phyloP scores from a whole-genome alignment of 1,140 invertebrate genomes.

The Papilio polyxenes region DNA sequence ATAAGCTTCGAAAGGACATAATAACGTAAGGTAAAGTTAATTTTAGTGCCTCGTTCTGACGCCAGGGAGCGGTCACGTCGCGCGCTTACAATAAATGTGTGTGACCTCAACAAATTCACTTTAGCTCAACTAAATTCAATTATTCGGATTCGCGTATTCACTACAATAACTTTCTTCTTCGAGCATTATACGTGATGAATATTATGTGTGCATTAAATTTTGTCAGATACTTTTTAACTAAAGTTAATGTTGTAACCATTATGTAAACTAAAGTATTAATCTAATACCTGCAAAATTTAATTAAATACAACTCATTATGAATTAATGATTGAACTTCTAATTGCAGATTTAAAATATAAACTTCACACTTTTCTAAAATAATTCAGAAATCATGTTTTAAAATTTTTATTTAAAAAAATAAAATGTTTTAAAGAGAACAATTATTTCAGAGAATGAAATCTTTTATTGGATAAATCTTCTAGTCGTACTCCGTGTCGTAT shows the following conservation, averaged over 20 bases:
- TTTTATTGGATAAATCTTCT: neutral
- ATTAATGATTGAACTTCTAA: too few species aligned
- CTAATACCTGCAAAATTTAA: too few species aligned
- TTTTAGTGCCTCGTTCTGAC: neutral
- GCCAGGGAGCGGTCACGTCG: slow-evolving; percentile 11
- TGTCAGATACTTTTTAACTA: neutral
- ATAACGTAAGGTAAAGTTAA: slow-evolving; percentile 2
- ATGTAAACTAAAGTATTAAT: too few species aligned
- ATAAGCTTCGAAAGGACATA: neutral
- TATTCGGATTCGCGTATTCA: slow-evolving; percentile 14
- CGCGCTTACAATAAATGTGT: neutral
- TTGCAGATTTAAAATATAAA: too few species aligned
- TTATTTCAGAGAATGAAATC: neutral
- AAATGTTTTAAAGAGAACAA: neutral
- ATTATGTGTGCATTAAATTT: neutral
- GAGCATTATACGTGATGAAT: neutral
- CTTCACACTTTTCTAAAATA: too few species aligned
- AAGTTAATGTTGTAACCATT: too few species aligned
- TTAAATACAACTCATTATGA: too few species aligned
- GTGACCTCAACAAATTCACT: slow-evolving; percentile 5
- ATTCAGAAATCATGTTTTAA: too few species aligned
- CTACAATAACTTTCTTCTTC: slow-evolving; percentile 14
- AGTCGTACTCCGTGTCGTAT: neutral
- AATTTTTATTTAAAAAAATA: neutral
- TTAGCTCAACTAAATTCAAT: slow-evolving; percentile 17